Evolutionary conservation across 1,140 invertebrate genomes (phyloP), one percentile per base, ranked within the genome.

Genomic region (Brachionus plicatilis): DNA sequence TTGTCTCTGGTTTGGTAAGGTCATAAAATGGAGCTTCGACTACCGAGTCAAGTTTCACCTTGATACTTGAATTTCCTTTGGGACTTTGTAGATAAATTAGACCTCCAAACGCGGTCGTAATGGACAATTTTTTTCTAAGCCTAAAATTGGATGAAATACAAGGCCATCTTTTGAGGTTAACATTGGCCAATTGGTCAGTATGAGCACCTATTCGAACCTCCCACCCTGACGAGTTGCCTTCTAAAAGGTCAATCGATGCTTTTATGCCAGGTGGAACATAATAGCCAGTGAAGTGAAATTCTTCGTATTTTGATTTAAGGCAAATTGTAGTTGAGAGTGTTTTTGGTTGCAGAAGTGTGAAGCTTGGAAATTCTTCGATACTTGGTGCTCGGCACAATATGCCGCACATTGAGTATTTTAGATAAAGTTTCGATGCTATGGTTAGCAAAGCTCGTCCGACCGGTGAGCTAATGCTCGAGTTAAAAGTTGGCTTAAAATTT

Each of bases 311-410:
- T 20, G 79, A 60, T 41, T 82, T 82, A 20, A 82, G 37, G 17
- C 11, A 29, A 12, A 82, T 5, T 45, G 37, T 65, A 14, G 65
- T 14, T 65, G 79, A 65, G 1, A 65, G 6, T 37, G 53, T 41
- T 14, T 82, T 45, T 8, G 79, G 65, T 41, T 12, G 37, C 1
- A 50, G 11, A 17, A 50, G 45, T 27, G n/a, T 50, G 50, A 24
- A 50, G 60, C 53, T 47, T 8, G 79, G 79, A 65, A 82, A 82
- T 29, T 82, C 79, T 60, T 82, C 79, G 33, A 82, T 82, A 47
- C 60, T 60, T 45, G 79, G 79, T 1, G 79, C 79, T 65, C 53
- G 37, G 41, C 33, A 43, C 2, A 45, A 29, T 6, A 80, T 80
- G 24, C 50, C 76, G 24, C 56, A 80, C 14, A 65, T 60, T 14